Base-by-base conservation (phyloP, 2,888 invertebrate genomes). In the Doris montereyensis region DNA sequence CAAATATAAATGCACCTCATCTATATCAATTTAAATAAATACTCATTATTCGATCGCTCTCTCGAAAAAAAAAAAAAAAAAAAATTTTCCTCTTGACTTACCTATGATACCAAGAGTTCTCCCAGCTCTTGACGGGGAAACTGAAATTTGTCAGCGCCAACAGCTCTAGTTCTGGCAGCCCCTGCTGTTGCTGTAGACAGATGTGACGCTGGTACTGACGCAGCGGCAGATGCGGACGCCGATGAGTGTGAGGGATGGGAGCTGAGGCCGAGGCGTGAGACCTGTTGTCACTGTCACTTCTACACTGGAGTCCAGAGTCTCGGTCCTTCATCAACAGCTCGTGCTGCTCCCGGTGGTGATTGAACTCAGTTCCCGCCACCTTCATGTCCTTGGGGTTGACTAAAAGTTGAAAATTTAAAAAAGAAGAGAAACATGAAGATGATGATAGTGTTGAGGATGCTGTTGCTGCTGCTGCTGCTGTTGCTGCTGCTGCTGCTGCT, bases 101-200 rank as follows among this genome's bases (percentile, higher is more conserved):
- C 93, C 93, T 70, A 93, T 89, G 77, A 93, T 91, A 88, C 93
- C 93, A 79, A 93, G 90, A 70, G 92, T 93, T 81, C 94, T 81
- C 94, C 94, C 0, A 97, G 92, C 78, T 95, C 93, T 1, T 94
- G 93, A 41, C 97, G 93, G 0, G 96, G 95, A 77, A 89, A 90
- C 0, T 95, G 93, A 13, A 97, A 92, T 85, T 95, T 95, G 84
- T 97, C 97, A 87, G 95, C 95, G 79, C 94, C 94, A 21, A 84
- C 82, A 57, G 87, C 84, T 81, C 86, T 84, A 81, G 86, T 87
- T 60, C 86, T 84, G 32, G 78, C 77, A 10, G 78, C 74, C 13
- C 86, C 84, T 4, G 85, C 85, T 57, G 81, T 81, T 77, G 83
- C 83, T 13, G 84, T 83, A 5, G 72, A 62, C 52, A 41, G 8